Conservation (phyloP, 2,797 vertebrate species). For the Denticeps clupeoides region DNA sequence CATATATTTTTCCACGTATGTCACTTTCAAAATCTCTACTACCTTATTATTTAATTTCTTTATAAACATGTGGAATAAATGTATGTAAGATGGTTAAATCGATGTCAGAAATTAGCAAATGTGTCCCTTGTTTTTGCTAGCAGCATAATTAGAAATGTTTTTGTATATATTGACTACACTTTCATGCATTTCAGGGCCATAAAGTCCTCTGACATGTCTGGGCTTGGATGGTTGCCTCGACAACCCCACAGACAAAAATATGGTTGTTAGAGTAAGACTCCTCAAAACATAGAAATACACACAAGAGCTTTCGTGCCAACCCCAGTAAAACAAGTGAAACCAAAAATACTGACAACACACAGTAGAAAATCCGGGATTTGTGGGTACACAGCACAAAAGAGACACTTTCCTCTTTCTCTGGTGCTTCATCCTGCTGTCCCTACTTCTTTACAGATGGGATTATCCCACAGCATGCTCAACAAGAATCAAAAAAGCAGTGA, state of each 20-base stretch:
- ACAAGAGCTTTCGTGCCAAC: not conserved
- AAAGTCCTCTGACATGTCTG: constrained; percentile 25
- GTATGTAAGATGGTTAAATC: too few species aligned
- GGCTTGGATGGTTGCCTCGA: constrained; percentile 30
- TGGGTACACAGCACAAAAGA: too few species aligned
- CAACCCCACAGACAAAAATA: constrained; percentile 32
- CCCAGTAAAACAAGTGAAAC: constrained; percentile 8
- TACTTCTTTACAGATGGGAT: constrained; percentile 70
- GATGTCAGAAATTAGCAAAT: too few species aligned
- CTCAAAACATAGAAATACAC: constrained; percentile 21
- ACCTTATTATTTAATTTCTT: too few species aligned
- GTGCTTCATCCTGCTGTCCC: too few species aligned
- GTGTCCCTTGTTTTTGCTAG: constrained; percentile 5
- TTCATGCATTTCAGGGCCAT: constrained; percentile 23
- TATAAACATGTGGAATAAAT: too few species aligned
- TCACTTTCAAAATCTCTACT: too few species aligned
- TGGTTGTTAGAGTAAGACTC: constrained; percentile 19
- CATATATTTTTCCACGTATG: too few species aligned
- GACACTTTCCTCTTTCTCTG: too few species aligned
- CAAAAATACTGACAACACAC: too few species aligned
- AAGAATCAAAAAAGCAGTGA: constrained; percentile 89
- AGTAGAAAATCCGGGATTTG: too few species aligned
- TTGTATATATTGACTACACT: constrained; percentile 23
- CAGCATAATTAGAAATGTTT: constrained; percentile 13
- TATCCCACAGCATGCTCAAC: constrained; percentile 84